Percentiles rank a stretch among this genome's conserved stretches.
Evolutionary conservation across 35 echinoderm and acorn worm species (phyloP).

Genomic region (Stichopus chloronotus): DNA sequence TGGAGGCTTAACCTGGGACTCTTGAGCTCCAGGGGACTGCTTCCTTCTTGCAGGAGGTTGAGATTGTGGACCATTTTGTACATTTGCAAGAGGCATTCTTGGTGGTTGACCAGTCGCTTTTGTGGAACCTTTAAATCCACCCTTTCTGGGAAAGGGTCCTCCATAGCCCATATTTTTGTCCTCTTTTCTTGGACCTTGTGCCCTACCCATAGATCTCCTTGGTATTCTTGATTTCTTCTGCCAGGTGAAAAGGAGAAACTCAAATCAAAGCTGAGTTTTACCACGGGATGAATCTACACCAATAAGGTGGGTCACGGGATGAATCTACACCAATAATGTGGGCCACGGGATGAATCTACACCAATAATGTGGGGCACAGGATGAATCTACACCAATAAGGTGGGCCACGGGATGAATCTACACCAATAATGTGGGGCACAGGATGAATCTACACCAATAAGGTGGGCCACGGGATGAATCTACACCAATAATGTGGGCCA

Average conservation of each 20-base stretch:
- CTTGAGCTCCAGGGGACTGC: background rate
- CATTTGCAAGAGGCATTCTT: too few relatives aligned
- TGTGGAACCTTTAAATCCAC: too few relatives aligned
- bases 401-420: background rate
- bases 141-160: too few relatives aligned
- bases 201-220: too few relatives aligned
- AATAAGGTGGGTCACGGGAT: background rate
- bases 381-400: too few relatives aligned
- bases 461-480: background rate
- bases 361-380: background rate
- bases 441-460: background rate
- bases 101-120: too few relatives aligned
- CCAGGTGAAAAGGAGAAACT: too few relatives aligned
- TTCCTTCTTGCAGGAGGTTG: conserved; percentile 8
- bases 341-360: background rate
- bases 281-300: too few relatives aligned
- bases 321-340: background rate
- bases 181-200: too few relatives aligned
- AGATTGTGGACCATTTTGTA: background rate
- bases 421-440: background rate
- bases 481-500: background rate
- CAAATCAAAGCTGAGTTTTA: too few relatives aligned
- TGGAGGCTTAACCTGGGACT: background rate
- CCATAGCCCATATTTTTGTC: too few relatives aligned
- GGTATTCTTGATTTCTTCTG: too few relatives aligned